Evolutionary conservation across 2,797 vertebrate genomes (phyloP).

Genomic region (Avahi laniger): DNA sequence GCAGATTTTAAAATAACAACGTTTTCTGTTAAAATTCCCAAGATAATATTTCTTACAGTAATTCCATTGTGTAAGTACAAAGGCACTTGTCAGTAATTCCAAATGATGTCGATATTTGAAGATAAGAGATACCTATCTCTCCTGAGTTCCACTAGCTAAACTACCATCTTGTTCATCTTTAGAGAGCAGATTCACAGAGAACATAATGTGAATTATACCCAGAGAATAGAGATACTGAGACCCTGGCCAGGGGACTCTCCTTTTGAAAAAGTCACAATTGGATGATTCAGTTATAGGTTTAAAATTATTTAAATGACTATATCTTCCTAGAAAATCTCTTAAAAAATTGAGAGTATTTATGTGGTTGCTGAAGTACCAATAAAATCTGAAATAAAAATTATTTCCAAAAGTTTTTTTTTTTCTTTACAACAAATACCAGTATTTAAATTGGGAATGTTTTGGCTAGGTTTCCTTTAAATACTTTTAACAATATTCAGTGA

Average conservation of each 20-base stretch:
- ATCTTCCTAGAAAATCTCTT: constrained; percentile 1
- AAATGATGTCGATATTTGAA: constrained; percentile 62
- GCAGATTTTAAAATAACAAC: constrained; percentile 75
- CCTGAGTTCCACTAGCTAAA: not conserved
- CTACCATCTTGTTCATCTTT: not conserved
- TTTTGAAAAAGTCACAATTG: not conserved
- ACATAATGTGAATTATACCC: not conserved
- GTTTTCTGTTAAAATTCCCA: constrained; percentile 76
- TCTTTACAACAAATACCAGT: constrained; percentile 16
- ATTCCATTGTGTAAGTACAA: constrained; percentile 68
- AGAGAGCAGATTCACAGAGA: not conserved
- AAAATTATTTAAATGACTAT: constrained; percentile 6
- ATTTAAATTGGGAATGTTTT: constrained; percentile 14
- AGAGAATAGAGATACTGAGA: not conserved
- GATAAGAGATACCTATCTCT: not conserved
- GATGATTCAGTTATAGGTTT: constrained; percentile 17
- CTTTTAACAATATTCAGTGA: not conserved
- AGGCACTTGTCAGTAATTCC: constrained; percentile 76
- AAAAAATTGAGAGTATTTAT: constrained; percentile 32
- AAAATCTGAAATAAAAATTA: constrained; percentile 35
- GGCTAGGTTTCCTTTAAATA: not conserved
- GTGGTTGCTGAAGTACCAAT: not conserved
- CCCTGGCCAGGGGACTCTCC: not conserved
- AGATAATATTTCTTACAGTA: constrained; percentile 72
- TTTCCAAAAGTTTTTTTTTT: constrained; percentile 50